Percentiles rank a stretch among this genome's conserved stretches.
These are phyloP conservation scores for Parotocinclus haroldoi DNA, from an alignment of 2,797 vertebrate genomes.

Conservation along the genomic window DNA sequence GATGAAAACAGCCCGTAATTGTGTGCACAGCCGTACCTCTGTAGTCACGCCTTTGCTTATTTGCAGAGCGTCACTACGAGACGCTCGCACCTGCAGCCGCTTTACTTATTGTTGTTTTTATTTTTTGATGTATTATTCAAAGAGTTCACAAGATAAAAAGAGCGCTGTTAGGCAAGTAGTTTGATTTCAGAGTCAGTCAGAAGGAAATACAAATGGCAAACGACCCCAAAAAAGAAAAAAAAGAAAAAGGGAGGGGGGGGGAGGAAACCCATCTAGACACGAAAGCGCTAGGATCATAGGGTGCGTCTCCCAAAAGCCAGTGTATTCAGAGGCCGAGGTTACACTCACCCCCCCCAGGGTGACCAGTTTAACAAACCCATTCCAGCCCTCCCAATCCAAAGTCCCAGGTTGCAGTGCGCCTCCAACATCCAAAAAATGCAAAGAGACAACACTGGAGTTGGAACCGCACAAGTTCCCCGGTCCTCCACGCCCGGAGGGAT, in stretches of 20 bases:
- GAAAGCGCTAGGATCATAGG: slow-evolving; percentile 60
- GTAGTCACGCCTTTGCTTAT: slow-evolving; percentile 20
- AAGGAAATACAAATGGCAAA: not conserved
- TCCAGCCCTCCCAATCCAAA: slow-evolving; percentile 52
- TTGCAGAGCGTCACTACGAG: slow-evolving; percentile 57
- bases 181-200: slow-evolving; percentile 53
- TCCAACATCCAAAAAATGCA: slow-evolving; percentile 62
- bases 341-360: slow-evolving; percentile 49
- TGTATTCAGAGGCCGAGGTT: slow-evolving; percentile 59
- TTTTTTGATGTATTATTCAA: slow-evolving; percentile 63
- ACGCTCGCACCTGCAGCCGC: slow-evolving; percentile 55
- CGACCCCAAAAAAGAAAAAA: slow-evolving; percentile 18
- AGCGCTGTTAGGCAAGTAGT: slow-evolving; percentile 78
- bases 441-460: slow-evolving; percentile 77
- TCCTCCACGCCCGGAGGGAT: slow-evolving; percentile 57
- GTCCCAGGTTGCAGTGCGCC: slow-evolving; percentile 58
- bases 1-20: slow-evolving; percentile 68
- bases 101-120: slow-evolving; percentile 51
- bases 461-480: slow-evolving; percentile 76
- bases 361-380: slow-evolving; percentile 25
- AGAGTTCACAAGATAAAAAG: slow-evolving; percentile 79
- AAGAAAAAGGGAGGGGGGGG: too few species aligned
- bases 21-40: slow-evolving; percentile 68
- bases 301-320: slow-evolving; percentile 49
- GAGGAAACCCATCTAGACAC: slow-evolving; percentile 55